Conservation (phyloP, 2,113 vertebrate species). For the Eubucco bourcierii region DNA sequence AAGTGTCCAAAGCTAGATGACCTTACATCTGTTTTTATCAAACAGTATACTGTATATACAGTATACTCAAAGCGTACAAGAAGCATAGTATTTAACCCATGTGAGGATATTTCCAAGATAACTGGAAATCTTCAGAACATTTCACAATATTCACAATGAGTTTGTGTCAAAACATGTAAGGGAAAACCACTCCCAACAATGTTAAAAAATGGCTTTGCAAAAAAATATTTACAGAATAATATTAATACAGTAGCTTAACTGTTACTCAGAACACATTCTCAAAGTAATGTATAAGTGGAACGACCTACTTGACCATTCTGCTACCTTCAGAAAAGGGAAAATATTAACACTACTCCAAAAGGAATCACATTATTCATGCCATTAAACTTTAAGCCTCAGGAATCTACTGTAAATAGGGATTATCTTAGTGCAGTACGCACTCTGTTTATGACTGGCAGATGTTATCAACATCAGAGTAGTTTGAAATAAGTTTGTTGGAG, state of each 20-base stretch:
- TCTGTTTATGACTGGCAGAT: neutral
- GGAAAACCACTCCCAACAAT: rapidly evolving
- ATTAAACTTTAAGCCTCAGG: slow-evolving; percentile 27
- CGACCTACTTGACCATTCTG: neutral
- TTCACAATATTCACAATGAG: neutral
- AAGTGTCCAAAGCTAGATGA: neutral
- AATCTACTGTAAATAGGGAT: slow-evolving; percentile 13
- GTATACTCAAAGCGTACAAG: neutral
- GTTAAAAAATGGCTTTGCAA: neutral
- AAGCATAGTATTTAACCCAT: neutral
- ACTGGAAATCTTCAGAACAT: neutral
- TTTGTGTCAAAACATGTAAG: neutral
- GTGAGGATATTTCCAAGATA: neutral
- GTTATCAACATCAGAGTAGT: slow-evolving; percentile 1
- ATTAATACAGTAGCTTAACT: neutral
- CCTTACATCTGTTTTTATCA: neutral
- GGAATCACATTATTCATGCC: slow-evolving; percentile 7
- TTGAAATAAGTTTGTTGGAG: neutral
- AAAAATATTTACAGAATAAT: neutral
- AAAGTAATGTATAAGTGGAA: neutral
- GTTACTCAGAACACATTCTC: neutral
- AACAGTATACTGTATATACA: neutral
- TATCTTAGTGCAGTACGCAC: neutral
- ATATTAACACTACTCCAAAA: neutral
- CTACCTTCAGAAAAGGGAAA: neutral